Evolutionary conservation across 1,140 invertebrate species (phyloP).

Genomic region (Drosophila nebulosa): DNA sequence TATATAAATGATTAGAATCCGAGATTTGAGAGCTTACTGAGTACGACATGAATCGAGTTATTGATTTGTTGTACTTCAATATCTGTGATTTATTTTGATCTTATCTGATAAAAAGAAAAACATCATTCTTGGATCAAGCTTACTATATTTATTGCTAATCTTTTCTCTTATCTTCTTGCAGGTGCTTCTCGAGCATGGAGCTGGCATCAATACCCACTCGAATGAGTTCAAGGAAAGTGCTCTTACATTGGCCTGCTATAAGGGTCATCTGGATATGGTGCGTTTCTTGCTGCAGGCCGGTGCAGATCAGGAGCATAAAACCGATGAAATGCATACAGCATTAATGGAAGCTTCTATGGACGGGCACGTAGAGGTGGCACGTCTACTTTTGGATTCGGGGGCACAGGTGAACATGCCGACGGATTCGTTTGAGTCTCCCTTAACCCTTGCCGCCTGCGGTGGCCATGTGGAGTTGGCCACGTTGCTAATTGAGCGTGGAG

Average conservation of each 20-base stretch:
- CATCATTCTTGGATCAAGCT: not conserved
- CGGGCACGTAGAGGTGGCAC: constrained; percentile 97
- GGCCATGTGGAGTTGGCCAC: constrained; percentile 98
- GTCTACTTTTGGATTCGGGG: constrained; percentile 96
- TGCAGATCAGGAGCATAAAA: constrained; percentile 98
- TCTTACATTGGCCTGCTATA: constrained; percentile 98
- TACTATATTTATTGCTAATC: no score
- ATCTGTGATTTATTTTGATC: constrained; percentile 77
- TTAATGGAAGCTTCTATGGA: constrained; percentile 99
- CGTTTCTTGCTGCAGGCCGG: constrained; percentile 95
- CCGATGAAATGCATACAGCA: constrained; percentile 99
- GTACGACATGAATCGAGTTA: constrained; percentile 64
- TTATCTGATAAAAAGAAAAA: constrained; percentile 77
- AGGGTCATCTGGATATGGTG: constrained; percentile 99
- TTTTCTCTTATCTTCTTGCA: not conserved
- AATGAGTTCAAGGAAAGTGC: constrained; percentile 99
- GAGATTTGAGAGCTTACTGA: constrained; percentile 70
- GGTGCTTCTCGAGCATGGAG: constrained; percentile 92
- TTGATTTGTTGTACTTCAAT: constrained; percentile 41
- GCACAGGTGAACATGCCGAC: constrained; percentile 99
- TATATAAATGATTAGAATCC: constrained; percentile 77
- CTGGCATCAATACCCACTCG: constrained; percentile 98
- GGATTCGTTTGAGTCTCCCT: constrained; percentile 99
- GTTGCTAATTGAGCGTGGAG: constrained; percentile 96
- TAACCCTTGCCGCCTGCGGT: constrained; percentile 98